These are phyloP conservation scores for Cecropterus lyciades DNA, from an alignment of 1,140 invertebrate genomes.

Conservation along the genomic window DNA sequence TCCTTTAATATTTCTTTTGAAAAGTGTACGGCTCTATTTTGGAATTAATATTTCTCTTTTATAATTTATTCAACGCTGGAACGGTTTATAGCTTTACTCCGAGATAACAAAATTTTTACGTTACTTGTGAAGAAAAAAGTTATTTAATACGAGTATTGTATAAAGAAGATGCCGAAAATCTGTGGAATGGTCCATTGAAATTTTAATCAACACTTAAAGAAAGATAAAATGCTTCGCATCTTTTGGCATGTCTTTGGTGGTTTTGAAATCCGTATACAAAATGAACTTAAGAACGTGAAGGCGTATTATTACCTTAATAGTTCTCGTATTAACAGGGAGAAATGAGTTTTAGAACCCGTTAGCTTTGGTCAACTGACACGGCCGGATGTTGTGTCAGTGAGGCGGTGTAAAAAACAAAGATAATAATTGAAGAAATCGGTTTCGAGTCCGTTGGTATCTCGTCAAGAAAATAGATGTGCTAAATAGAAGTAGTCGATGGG, in stretches of 20 bases:
- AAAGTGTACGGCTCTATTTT: slow-evolving; percentile 11
- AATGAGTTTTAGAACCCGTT: not conserved
- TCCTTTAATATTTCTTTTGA: slow-evolving; percentile 16
- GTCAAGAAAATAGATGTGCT: slow-evolving; percentile 70
- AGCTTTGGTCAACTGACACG: slow-evolving; percentile 3
- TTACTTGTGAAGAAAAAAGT: slow-evolving; percentile 5
- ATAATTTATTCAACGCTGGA: slow-evolving; percentile 18
- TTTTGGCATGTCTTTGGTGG: too few species aligned
- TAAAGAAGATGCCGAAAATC: not conserved
- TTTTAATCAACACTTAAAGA: not conserved
- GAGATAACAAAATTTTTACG: not conserved
- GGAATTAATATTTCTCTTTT: slow-evolving; percentile 29
- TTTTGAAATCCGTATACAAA: too few species aligned
- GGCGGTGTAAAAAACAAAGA: slow-evolving; percentile 20
- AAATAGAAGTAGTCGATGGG: slow-evolving; percentile 67
- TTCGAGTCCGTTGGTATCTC: slow-evolving; percentile 43
- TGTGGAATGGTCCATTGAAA: not conserved
- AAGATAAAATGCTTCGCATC: not conserved
- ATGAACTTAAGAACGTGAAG: too few species aligned
- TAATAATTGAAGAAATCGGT: slow-evolving; percentile 45
- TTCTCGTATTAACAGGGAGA: not conserved
- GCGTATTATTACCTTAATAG: too few species aligned
- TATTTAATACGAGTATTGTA: not conserved
- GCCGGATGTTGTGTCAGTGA: slow-evolving; percentile 19
- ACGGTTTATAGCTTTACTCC: slow-evolving; percentile 5